Evolutionary conservation across 2,797 vertebrate genomes (phyloP).

Genomic region (Gymnoscopelus braueri): DNA sequence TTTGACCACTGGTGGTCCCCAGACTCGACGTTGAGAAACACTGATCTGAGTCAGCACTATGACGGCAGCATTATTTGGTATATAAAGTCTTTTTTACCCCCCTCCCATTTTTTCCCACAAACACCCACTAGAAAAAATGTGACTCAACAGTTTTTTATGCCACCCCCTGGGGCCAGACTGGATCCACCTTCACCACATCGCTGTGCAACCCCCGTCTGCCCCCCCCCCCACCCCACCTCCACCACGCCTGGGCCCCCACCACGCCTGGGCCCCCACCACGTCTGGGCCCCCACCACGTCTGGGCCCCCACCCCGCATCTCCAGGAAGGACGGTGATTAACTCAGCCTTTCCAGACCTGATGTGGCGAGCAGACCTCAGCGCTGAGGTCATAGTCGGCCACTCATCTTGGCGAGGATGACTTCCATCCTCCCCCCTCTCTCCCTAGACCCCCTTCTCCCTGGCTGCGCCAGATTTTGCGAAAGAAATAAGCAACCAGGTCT

Average conservation of each 20-base stretch:
- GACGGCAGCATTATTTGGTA: background rate
- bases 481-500: no score
- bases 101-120: constrained; percentile 2
- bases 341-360: constrained; percentile 50
- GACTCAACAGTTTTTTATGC: constrained; percentile 47
- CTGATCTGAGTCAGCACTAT: background rate
- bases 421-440: constrained; percentile 22
- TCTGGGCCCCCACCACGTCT: no score
- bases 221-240: background rate
- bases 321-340: constrained; percentile 63
- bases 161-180: constrained; percentile 24
- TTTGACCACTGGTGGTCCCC: no score
- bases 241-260: no score
- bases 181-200: constrained; percentile 29
- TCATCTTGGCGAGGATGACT: constrained; percentile 33
- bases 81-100: background rate
- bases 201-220: background rate
- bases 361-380: constrained; percentile 59
- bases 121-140: constrained; percentile 18
- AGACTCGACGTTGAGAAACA: no score
- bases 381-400: constrained; percentile 58
- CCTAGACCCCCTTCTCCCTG: background rate
- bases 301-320: constrained; percentile 7
- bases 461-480: background rate
- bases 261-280: no score